Evolutionary conservation across 2,797 vertebrate species (phyloP).

Genomic region (Bufotes viridis): DNA sequence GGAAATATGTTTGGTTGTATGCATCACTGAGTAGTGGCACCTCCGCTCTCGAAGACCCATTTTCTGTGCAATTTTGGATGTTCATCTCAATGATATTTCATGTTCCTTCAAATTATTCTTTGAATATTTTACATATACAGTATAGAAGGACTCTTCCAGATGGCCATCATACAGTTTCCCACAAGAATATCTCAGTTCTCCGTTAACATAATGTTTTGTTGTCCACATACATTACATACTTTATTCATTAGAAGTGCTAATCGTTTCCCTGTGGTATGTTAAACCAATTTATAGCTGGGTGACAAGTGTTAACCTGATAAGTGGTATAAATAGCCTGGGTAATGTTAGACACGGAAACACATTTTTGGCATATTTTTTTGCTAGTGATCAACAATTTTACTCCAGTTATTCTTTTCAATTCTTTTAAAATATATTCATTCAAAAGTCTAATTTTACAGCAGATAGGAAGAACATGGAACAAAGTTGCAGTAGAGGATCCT

Average conservation of each 20-base stretch:
- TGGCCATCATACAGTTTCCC: neutral
- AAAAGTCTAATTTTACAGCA: neutral
- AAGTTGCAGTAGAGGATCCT: neutral
- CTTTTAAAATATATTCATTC: neutral
- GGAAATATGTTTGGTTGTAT: too few relatives aligned
- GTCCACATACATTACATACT: constrained; percentile 21
- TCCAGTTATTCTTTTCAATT: neutral
- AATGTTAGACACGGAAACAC: neutral
- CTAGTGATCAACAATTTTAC: neutral
- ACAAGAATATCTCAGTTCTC: neutral
- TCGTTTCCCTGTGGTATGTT: neutral
- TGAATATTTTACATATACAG: neutral
- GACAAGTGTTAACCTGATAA: constrained; percentile 8
- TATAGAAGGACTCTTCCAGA: neutral
- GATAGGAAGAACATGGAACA: too few relatives aligned
- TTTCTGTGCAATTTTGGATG: too few relatives aligned
- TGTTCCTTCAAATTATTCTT: neutral
- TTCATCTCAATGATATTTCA: neutral
- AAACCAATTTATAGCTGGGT: neutral
- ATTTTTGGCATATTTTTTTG: neutral
- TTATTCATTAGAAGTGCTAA: constrained; percentile 32
- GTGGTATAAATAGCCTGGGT: neutral
- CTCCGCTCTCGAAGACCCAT: too few relatives aligned
- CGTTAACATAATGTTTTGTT: neutral
- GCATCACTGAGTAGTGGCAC: too few relatives aligned